Percentiles rank a stretch among this genome's conserved stretches.
Conservation (phyloP, 2,113 vertebrate species). For the Nycticryphes semicollaris region DNA sequence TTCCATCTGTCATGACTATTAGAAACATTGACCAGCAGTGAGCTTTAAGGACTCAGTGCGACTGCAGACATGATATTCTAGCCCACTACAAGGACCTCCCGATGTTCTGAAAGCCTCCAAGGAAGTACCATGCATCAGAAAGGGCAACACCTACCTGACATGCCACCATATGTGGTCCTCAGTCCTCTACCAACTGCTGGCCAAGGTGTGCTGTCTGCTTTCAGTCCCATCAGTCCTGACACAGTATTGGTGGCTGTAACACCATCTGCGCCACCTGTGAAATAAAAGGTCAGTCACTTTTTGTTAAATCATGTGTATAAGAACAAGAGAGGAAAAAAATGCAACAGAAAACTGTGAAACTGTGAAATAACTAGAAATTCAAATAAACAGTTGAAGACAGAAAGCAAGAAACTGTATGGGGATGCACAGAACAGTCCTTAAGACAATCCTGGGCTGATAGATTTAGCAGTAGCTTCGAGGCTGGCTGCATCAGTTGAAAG, state of each 20-base stretch:
- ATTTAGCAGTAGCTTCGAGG: not conserved
- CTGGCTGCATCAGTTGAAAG: not conserved
- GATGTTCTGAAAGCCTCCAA: slow-evolving; percentile 57
- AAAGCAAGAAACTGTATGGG: not conserved
- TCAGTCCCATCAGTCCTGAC: slow-evolving; percentile 90
- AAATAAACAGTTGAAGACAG: not conserved
- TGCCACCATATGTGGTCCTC: slow-evolving; percentile 85
- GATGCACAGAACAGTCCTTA: not conserved
- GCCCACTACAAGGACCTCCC: slow-evolving; percentile 46
- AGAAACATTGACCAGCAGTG: slow-evolving; percentile 71
- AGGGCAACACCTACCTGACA: slow-evolving; percentile 85
- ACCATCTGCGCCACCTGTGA: slow-evolving; percentile 87
- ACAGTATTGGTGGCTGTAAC: slow-evolving; percentile 95
- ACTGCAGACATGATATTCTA: slow-evolving; percentile 50
- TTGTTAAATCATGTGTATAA: not conserved
- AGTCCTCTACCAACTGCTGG: slow-evolving; percentile 81
- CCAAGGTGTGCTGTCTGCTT: slow-evolving; percentile 87
- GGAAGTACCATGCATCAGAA: slow-evolving; percentile 57
- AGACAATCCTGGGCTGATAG: not conserved
- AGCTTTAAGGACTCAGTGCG: slow-evolving; percentile 42
- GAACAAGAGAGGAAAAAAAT: not conserved
- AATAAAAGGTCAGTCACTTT: slow-evolving; percentile 2
- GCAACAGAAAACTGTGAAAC: not conserved
- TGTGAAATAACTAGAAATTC: not conserved
- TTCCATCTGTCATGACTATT: slow-evolving; percentile 79